Conservation (phyloP, 2,113 vertebrate species). For the Leptodactylus fuscus region DNA sequence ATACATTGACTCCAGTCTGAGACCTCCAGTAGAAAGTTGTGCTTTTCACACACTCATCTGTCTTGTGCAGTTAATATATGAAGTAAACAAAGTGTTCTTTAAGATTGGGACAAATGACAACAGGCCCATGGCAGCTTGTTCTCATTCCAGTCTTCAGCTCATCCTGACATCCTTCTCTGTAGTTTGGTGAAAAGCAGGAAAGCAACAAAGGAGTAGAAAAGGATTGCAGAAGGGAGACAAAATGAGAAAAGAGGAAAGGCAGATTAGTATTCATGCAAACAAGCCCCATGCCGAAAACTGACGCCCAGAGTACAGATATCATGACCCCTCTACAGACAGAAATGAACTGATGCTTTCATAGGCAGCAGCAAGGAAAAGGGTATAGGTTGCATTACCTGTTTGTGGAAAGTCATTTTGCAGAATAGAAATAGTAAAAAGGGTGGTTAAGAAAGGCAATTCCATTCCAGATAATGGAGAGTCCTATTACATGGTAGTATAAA, state of each 20-base stretch:
- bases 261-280: constrained; percentile 76
- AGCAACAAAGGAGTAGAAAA: constrained; percentile 48
- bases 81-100: constrained; percentile 28
- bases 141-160: constrained; percentile 70
- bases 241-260: constrained; percentile 63
- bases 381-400: background rate
- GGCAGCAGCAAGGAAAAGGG: background rate
- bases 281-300: constrained; percentile 72
- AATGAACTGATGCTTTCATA: background rate
- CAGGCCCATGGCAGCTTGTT: constrained; percentile 70
- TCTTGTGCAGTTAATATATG: constrained; percentile 31
- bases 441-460: background rate
- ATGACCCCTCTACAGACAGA: background rate
- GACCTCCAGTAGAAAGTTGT: constrained; percentile 12
- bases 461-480: background rate
- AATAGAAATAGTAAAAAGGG: background rate
- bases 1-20: background rate
- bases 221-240: constrained; percentile 22
- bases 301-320: constrained; percentile 19
- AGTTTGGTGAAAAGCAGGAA: constrained; percentile 68
- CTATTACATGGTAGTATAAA: background rate
- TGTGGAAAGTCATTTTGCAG: background rate
- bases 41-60: background rate
- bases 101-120: constrained; percentile 28
- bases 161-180: constrained; percentile 73